Evolutionary conservation across 2,888 invertebrate genomes (phyloP), one percentile per base, ranked within the genome.

Genomic region (Scaptomyza reducta): DNA sequence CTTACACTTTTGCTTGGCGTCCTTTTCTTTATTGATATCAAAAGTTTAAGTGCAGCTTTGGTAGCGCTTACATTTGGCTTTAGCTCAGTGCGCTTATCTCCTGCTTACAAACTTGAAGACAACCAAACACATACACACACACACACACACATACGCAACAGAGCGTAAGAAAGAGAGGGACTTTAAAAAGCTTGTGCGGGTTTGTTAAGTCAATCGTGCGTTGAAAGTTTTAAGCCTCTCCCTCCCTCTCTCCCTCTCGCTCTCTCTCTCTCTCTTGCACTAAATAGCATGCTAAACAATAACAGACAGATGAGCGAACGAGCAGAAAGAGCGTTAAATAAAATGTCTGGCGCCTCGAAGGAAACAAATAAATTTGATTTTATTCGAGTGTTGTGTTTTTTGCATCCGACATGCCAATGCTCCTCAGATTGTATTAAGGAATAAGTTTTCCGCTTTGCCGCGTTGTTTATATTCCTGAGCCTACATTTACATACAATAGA

Each of bases 1-100:
- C 62, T 64, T 66, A 76, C 61, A 61, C 56, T 63, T 73, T 65
- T 54, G 42, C 49, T 58, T 59, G 47, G 45, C 56, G 59, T 66
- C 47, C 60, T 54, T 51, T 64, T 51, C 65, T 57, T 77, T 87
- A 86, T 87, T 87, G 86, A 87, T 87, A 87, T 86, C 79, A 79
- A 84, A 83, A 83, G 88, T 85, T 83, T 83, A 83, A 83, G 86
- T 86, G 75, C 83, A 86, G 83, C 86, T 87, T 84, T 82, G 83
- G 77, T 66, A 57, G 75, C 56, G 83, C 83, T 86, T 84, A 86
- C 84, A 86, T 78, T 86, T 82, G 76, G 80, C 80, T 77, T 77
- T 83, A 68, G 60, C 79, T 83, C 74, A 74, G 44, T 64, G 66
- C 71, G 62, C 71, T 86, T 86, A 86, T 83, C 87, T 79, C 25